Conservation (phyloP, 2,113 vertebrate species). For the Lates calcarifer region DNA sequence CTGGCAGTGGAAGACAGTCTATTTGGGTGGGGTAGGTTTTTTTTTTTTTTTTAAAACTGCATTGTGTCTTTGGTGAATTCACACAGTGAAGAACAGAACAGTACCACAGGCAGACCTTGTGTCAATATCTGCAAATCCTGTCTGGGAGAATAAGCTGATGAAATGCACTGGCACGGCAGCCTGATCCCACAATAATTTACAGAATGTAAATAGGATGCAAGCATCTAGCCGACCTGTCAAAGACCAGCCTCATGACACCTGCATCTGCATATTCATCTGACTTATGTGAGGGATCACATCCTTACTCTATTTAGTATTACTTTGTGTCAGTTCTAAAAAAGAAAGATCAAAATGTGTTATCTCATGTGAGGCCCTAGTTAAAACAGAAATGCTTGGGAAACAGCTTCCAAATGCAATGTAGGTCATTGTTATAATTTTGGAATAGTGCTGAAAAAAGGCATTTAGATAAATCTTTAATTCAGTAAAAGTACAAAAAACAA, state of each 20-base stretch:
- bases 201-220: slow-evolving; percentile 36
- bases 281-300: background rate
- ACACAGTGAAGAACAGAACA: slow-evolving; percentile 6
- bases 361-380: background rate
- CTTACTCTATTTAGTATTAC: background rate
- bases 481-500: background rate
- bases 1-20: background rate
- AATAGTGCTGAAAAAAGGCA: no score
- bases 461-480: background rate
- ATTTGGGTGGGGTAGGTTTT: background rate
- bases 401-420: background rate
- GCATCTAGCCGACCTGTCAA: background rate
- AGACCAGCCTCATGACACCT: background rate
- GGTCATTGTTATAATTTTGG: no score
- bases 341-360: background rate
- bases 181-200: slow-evolving; percentile 30
- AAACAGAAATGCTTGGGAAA: background rate
- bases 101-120: slow-evolving; percentile 1
- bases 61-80: slow-evolving; percentile 7
- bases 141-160: slow-evolving; percentile 32
- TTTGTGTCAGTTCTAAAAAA: background rate
- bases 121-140: slow-evolving; percentile 50
- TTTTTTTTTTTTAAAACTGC: background rate
- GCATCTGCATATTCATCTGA: background rate
- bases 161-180: slow-evolving; percentile 34